Percentiles rank a stretch among this genome's conserved stretches.
Evolutionary conservation across 2,113 vertebrate species (phyloP).

Genomic region (Phyllostomus hastatus): DNA sequence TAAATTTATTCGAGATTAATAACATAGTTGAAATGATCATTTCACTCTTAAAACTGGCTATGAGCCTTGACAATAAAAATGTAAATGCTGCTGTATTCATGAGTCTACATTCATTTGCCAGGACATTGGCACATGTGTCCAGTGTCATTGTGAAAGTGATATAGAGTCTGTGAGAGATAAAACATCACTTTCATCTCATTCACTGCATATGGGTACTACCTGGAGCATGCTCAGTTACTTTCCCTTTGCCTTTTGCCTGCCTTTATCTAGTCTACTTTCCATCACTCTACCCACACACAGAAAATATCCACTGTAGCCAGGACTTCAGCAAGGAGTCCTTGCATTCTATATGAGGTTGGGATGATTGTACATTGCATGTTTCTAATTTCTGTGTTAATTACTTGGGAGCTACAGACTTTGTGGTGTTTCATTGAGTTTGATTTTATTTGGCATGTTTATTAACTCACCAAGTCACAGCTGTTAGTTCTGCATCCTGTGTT

Average conservation of each 20-base stretch:
- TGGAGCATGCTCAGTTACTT: not conserved
- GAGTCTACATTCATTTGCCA: not conserved
- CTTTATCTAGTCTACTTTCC: not conserved
- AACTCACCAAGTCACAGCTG: constrained; percentile 31
- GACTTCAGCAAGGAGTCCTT: not conserved
- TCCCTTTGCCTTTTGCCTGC: not conserved
- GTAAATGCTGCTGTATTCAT: not conserved
- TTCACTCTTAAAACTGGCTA: not conserved
- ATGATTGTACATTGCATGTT: not conserved
- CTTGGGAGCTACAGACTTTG: not conserved
- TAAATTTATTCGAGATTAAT: constrained; percentile 32
- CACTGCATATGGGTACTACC: not conserved
- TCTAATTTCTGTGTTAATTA: constrained; percentile 35
- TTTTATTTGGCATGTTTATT: not conserved
- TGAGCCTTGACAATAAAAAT: constrained; percentile 9
- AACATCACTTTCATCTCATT: not conserved
- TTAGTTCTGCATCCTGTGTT: not conserved
- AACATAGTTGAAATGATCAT: not conserved
- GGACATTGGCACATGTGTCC: not conserved
- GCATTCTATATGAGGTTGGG: not conserved
- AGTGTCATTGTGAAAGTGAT: not conserved
- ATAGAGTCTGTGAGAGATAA: not conserved
- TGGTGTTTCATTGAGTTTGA: not conserved
- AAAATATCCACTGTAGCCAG: not conserved
- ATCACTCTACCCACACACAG: not conserved